These are phyloP conservation scores for Dolichallabes microphthalmus DNA, from an alignment of 2,113 vertebrate species.

Conservation along the genomic window DNA sequence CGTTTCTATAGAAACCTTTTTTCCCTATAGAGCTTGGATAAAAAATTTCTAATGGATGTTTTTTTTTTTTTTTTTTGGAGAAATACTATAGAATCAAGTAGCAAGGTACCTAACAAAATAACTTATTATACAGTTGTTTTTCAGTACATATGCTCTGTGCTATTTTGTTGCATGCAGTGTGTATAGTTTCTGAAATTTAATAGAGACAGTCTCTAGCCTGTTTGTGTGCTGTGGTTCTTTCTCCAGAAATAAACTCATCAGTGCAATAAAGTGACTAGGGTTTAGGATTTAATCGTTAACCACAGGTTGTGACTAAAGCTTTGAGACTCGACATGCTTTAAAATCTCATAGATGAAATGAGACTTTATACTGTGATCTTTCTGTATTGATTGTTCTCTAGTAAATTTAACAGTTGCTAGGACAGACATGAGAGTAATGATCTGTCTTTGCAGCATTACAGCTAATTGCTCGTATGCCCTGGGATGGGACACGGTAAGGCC, in stretches of 20 bases:
- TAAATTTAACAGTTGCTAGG: slow-evolving; percentile 19
- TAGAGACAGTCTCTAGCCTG: neutral
- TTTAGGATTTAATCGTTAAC: neutral
- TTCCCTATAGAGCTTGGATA: too few species aligned
- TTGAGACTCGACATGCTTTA: neutral
- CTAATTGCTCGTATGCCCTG: slow-evolving; percentile 36
- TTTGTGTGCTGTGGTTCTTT: neutral
- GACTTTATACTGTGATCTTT: neutral
- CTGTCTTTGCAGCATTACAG: slow-evolving; percentile 35
- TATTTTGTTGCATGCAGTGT: neutral
- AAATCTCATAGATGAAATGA: neutral
- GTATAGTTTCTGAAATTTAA: neutral
- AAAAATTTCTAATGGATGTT: too few species aligned
- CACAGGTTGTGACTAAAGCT: neutral
- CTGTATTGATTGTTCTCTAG: neutral
- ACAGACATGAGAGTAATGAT: slow-evolving; percentile 51
- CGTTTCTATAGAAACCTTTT: too few species aligned
- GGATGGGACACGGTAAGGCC: slow-evolving; percentile 36
- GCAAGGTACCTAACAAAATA: neutral
- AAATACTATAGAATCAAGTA: too few species aligned
- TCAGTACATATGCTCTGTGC: neutral
- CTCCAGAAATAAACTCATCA: neutral
- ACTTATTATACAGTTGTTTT: neutral
- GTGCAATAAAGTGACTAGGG: neutral
- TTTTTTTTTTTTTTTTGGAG: too few species aligned